Percentiles rank a stretch among this genome's conserved stretches.
Conservation (phyloP, 2,797 vertebrate species). For the Sebastes cheni region DNA sequence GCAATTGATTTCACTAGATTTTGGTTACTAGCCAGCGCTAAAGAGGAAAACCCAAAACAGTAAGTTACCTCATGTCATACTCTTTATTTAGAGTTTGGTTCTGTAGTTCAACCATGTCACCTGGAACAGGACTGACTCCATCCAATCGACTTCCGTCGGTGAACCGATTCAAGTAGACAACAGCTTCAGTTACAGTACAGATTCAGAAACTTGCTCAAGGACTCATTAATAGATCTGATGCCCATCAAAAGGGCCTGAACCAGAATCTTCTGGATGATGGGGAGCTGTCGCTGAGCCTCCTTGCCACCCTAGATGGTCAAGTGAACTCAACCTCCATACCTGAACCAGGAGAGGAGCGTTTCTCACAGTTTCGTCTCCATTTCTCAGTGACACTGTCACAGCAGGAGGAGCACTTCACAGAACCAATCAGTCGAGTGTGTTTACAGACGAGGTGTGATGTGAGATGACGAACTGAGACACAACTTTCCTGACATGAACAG, state of each 20-base stretch:
- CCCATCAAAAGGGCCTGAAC: background rate
- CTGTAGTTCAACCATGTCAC: no score
- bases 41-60: background rate
- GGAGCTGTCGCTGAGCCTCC: background rate
- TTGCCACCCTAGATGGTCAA: background rate
- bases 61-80: no score
- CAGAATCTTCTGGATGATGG: background rate
- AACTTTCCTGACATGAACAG: background rate
- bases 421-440: background rate
- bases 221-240: background rate
- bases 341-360: background rate
- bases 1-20: background rate
- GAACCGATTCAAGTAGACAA: background rate
- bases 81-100: background rate
- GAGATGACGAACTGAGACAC: background rate
- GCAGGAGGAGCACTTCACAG: background rate
- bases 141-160: background rate
- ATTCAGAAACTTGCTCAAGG: background rate
- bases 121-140: background rate
- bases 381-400: background rate
- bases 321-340: background rate
- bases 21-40: background rate
- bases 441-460: background rate
- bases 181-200: background rate
- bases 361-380: background rate